These are phyloP conservation scores for Athene cunicularia DNA, from an alignment of 2,113 vertebrate species.

Conservation along the genomic window DNA sequence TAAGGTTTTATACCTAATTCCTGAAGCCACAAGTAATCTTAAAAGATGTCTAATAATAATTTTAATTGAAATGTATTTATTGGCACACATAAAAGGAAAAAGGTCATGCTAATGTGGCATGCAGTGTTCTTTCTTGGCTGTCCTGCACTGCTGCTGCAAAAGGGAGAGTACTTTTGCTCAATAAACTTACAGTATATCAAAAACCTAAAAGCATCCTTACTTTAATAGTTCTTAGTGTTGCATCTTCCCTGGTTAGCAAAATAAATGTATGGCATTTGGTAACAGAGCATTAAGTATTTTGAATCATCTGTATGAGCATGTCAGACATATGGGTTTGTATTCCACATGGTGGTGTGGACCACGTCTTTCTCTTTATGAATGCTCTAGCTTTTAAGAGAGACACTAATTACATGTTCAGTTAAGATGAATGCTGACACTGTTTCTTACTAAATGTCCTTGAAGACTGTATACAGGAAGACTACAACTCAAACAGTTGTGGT, in stretches of 20 bases:
- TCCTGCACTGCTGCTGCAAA: background rate
- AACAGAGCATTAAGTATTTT: conserved; percentile 51
- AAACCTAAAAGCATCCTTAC: background rate
- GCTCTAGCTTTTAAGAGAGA: background rate
- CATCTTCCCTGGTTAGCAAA: conserved; percentile 33
- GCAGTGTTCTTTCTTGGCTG: background rate
- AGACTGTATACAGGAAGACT: background rate
- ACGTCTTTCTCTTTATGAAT: background rate
- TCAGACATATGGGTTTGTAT: conserved; percentile 29
- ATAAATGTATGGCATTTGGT: conserved; percentile 47
- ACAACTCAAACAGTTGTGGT: background rate
- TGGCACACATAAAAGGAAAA: background rate
- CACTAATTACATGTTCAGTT: background rate
- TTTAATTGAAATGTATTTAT: background rate
- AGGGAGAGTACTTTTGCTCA: background rate
- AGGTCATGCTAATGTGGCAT: background rate
- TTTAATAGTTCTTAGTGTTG: background rate
- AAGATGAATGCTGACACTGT: background rate
- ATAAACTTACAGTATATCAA: background rate
- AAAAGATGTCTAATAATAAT: conserved; percentile 9
- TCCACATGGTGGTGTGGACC: background rate
- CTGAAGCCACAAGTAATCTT: background rate
- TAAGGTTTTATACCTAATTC: conserved; percentile 25
- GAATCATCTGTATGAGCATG: conserved; percentile 37
- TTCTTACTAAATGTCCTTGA: background rate